A percentile compares a stretch with the other conserved stretches of the same genome.
Conservation (phyloP, 2,888 invertebrate genomes). For the Pseudanteris insignis region DNA sequence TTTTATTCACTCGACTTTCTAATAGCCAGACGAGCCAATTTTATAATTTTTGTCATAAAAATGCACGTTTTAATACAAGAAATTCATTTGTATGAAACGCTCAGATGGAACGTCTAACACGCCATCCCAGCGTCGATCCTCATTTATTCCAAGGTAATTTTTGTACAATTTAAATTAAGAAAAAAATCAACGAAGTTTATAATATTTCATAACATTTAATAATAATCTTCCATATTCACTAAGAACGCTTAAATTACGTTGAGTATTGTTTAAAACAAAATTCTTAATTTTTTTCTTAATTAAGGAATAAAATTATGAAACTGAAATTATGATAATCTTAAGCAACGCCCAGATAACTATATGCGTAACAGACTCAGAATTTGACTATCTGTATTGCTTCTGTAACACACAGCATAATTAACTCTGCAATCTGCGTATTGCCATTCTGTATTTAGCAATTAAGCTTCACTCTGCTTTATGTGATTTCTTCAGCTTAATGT, state of each 20-base stretch:
- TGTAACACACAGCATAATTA: constrained; percentile 42
- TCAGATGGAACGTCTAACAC: too few relatives aligned
- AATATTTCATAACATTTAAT: too few relatives aligned
- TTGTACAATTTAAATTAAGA: too few relatives aligned
- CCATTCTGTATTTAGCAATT: constrained; percentile 39
- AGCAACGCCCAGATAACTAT: constrained; percentile 18
- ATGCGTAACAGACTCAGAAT: constrained; percentile 27
- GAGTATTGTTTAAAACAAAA: too few relatives aligned
- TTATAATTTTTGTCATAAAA: constrained; percentile 15
- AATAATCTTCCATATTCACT: too few relatives aligned
- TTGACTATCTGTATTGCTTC: constrained; percentile 40
- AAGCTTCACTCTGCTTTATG: constrained; percentile 25
- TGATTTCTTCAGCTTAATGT: constrained; percentile 41
- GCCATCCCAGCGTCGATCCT: too few relatives aligned
- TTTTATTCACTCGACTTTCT: constrained; percentile 8
- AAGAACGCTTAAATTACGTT: too few relatives aligned
- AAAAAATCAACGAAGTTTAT: too few relatives aligned
- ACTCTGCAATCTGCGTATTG: constrained; percentile 39
- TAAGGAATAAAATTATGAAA: constrained; percentile 7
- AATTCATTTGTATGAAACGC: too few relatives aligned
- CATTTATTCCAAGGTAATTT: too few relatives aligned
- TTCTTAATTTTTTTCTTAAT: not conserved
- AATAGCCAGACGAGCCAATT: constrained; percentile 17
- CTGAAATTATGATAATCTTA: constrained; percentile 29
- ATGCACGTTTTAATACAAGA: not conserved